Evolutionary conservation across 2,888 invertebrate genomes (phyloP), one percentile per base, ranked within the genome.

Genomic region (Cylindroiulus punctatus): DNA sequence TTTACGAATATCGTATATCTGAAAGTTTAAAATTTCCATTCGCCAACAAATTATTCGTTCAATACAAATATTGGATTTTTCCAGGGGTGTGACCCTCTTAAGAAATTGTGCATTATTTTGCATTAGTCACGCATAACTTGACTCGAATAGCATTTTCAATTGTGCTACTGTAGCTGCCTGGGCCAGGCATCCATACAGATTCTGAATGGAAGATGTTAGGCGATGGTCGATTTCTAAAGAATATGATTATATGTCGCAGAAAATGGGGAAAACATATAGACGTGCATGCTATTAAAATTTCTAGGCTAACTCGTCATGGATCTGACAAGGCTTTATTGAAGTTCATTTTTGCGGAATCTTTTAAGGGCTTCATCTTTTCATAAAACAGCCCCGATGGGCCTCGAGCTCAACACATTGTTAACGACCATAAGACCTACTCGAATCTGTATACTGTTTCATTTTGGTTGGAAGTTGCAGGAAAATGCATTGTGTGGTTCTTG

Each of bases 381-480:
- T 30, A 14, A 76, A 30, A 30, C 30, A 76, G 30, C 30, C 76
- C 76, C 14, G 76, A 76, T 76, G 76, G 76, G 76, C 14, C 76
- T 26, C 26, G 76, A 76, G 76, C 30, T 7, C 12, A 76, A 76
- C 26, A 30, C 76, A 76, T 76, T 76, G 76, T 76, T 14, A 14
- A 14, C 30, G 30, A 76, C 76, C 76, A 30, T 26, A 26, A 76
- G 26, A 76, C 76, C 76, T 76, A 76, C 76, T 76, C 30, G 26
- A 76, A 76, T 76, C 76, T 76, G 76, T 76, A 76, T 76, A 76
- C 76, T 76, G 76, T 76, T 76, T 76, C 76, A 26, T 76, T 30
- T 76, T 76, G 76, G 76, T 30, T 30, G 76, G 14, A 30, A 76
- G 76, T 76, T 30, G 30, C 26, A 8, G 26, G 30, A 12, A n/a